Evolutionary conservation across 1,140 invertebrate genomes (phyloP), one percentile per base, ranked within the genome.

Genomic region (Cheumatopsyche charites): DNA sequence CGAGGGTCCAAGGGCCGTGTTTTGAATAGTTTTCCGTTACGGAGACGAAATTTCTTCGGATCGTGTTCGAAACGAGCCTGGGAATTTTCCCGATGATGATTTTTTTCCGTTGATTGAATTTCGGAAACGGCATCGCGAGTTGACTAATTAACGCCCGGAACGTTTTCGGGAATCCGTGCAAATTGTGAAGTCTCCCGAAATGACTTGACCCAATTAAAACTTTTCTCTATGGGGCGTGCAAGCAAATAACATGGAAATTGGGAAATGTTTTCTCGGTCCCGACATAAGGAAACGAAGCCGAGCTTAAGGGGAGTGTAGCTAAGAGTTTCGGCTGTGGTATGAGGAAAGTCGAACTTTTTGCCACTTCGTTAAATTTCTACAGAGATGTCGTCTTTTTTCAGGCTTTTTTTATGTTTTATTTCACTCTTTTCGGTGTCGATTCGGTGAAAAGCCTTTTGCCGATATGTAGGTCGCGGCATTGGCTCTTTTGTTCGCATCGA

Each of bases 151-250:
- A 58, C 55, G 25, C 55, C n/a, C 11, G 55, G 25, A 58, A 23
- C 23, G 19, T 58, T 58, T 58, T 19, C 7, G 21, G 55, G 21
- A 9, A 12, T 9, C 11, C 23, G 21, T 58, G 55, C 23, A 58
- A 58, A 58, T 58, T 58, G 55, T 58, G 55, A 58, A 58, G 55
- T 58, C 29, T 52, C 21, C 21, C 55, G 21, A 58, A 58, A 58
- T 58, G 55, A 58, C 55, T 58, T 58, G 55, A 58, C 55, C 55
- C 55, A 58, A 58, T 58, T 58, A 58, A 58, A 58, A 58, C 55
- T 58, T 58, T 23, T 58, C 55, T 17, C 17, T 21, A 55, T 13
- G 25, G 19, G 0, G 21, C 7, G 17, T 9, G 55, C 9, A 52
- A 17, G 23, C 55, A 26, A 58, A 58, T 58, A 58, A 58, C 55